Percentiles rank a stretch among this genome's conserved stretches.
Evolutionary conservation across 1,140 invertebrate genomes (phyloP).

Genomic region (Drosophila willistoni): DNA sequence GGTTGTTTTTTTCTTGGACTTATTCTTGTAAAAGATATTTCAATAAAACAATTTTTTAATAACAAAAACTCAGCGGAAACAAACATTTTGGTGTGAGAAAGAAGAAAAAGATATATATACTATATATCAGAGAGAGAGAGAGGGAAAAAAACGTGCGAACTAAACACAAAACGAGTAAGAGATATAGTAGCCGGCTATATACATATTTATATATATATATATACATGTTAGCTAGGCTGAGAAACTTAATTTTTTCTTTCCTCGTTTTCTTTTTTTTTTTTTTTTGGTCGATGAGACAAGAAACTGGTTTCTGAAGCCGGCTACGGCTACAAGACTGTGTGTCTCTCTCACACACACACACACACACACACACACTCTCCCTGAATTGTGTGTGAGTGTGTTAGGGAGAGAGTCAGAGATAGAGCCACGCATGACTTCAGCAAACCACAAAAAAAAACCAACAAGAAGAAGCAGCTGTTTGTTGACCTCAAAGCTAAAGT

Average conservation of each 20-base stretch:
- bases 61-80: constrained; percentile 57
- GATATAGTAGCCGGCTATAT: constrained; percentile 58
- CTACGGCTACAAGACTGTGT: constrained; percentile 47
- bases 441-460: constrained; percentile 57
- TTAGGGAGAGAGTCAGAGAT: constrained; percentile 15
- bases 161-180: constrained; percentile 54
- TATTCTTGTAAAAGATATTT: constrained; percentile 1
- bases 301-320: constrained; percentile 74
- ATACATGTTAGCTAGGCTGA: constrained; percentile 43
- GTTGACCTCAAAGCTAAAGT: constrained; percentile 78
- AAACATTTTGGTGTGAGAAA: constrained; percentile 43
- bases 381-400: constrained; percentile 15
- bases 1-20: background rate
- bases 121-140: constrained; percentile 14
- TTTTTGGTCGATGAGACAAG: constrained; percentile 61
- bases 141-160: constrained; percentile 75
- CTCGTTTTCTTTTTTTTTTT: constrained; percentile 35
- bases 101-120: constrained; percentile 14
- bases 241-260: constrained; percentile 59
- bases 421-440: constrained; percentile 69
- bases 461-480: constrained; percentile 68
- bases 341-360: background rate
- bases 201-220: background rate
- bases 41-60: constrained; percentile 1
- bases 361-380: background rate